Base-by-base conservation (phyloP, 2,113 vertebrate species). In the Ginglymostoma cirratum region DNA sequence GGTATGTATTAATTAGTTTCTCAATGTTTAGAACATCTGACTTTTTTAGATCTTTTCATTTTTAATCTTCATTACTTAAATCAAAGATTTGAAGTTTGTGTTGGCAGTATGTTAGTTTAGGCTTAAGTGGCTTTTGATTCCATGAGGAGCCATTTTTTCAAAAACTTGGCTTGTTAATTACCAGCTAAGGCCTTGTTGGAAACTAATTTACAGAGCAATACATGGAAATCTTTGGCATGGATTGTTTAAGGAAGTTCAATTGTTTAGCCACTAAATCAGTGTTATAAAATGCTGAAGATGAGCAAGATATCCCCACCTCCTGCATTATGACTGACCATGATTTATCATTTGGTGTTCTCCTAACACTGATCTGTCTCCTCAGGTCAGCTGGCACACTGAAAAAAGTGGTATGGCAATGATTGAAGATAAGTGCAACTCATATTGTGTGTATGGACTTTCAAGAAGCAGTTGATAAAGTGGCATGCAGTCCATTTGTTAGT, bases 81-180 rank as follows among this genome's bases (percentile, higher is more conserved):
- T 45, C 23, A 24, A 45, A 87, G 85, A 52, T 48, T 48, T 87
- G 45, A 87, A 87, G 24, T 86, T 86, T 86, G 42, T 19, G 23
- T 86, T 86, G 23, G 19, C 85, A 52, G 8, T 52, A 27, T 52
- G 21, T 21, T 86, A 7, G 7, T 87, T 87, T 52, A 52, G 24
- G 48, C 4, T 87, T 52, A 52, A 27, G 45, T 24, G 45, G 21
- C 85, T 87, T 72, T 12, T 87, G 45, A 38, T 83, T 83, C 78
- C 48, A 2, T 30, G 45, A 87, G 45, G 85, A 83, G 80, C 19
- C 80, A 45, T 19, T 42, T 83, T n/a, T 5, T 42, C 80, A 76
- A 76, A 83, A 83, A 21, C n/a, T 83, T 83, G 78, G n/a, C n/a
- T 80, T 80, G n/a, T 80, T 80, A 38, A 80, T 80, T 80, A n/a